Conservation (phyloP, 1,140 invertebrate genomes). For the Drosophila biarmipes region DNA sequence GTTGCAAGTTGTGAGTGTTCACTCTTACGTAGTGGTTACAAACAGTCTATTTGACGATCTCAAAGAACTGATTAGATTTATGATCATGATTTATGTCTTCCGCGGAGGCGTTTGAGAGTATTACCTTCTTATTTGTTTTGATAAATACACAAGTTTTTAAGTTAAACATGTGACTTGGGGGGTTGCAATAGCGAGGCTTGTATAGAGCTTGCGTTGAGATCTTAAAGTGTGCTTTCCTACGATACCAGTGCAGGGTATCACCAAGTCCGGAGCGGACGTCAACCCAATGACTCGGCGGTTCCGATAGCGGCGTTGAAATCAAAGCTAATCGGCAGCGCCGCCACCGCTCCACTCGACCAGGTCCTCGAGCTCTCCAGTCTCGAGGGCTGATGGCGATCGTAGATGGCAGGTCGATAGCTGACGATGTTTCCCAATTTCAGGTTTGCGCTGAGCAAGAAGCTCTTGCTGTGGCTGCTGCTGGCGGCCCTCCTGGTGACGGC, state of each 20-base stretch:
- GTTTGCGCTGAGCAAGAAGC: constrained; percentile 63
- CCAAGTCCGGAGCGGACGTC: background rate
- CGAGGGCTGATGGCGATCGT: constrained; percentile 20
- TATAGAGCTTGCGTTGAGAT: too few species aligned
- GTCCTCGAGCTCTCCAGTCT: constrained; percentile 30
- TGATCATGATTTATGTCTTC: too few species aligned
- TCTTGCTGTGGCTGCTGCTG: constrained; percentile 65
- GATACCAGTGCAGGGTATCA: constrained; percentile 8
- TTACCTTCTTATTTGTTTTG: too few species aligned
- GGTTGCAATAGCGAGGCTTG: too few species aligned
- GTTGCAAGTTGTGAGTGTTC: too few species aligned
- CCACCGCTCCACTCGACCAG: constrained; percentile 24
- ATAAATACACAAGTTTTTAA: too few species aligned
- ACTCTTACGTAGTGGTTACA: background rate
- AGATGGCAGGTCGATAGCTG: background rate
- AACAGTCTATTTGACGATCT: too few species aligned
- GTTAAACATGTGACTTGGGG: too few species aligned
- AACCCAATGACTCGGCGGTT: constrained; percentile 1
- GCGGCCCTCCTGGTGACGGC: constrained; percentile 60
- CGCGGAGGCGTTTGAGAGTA: too few species aligned
- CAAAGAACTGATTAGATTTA: too few species aligned
- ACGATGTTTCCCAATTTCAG: constrained; percentile 23
- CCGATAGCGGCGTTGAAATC: constrained; percentile 37
- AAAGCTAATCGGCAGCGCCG: constrained; percentile 29
- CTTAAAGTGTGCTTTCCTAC: too few species aligned